Base-by-base conservation (phyloP, 2,888 invertebrate species). In the Hemithea aestivaria region DNA sequence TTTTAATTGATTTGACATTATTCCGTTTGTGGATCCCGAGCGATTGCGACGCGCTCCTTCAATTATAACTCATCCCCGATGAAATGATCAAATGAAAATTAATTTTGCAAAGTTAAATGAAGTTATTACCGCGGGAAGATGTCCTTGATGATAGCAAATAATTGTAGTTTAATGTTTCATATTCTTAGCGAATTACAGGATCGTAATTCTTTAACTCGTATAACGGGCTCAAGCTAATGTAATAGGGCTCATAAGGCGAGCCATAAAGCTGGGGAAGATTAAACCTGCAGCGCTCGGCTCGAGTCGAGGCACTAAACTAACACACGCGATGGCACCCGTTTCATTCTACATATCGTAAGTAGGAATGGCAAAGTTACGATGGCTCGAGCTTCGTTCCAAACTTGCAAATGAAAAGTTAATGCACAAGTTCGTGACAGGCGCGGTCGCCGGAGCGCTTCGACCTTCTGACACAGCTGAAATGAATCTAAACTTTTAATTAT, bases 1-100 rank as follows among this genome's bases (percentile, higher is more conserved):
- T 83, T 83, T 82, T 82, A 84, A 83, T 84, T 82, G 83, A 83
- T 82, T 83, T 78, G 73, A 74, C 77, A 82, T 83, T 81, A 84
- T 83, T 83, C 80, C 77, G 69, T 80, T 80, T 79, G 78, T 73
- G 77, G 70, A 72, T 64, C 67, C 66, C 63, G 65, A 65, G 62
- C 71, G 67, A 74, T 73, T 67, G 68, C 70, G 71, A 66, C 67
- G 68, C 62, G 64, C 76, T 69, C 73, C 74, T 75, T 74, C 79
- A 79, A 82, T 81, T 83, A 79, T 76, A 77, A 79, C 73, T 81
- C 77, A 74, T 76, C 75, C 69, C 62, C 68, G 70, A 74, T 74
- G 67, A 80, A 79, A 80, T 80, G 73, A 78, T 83, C 76, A 80
- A 81, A 80, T 74, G 75, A 76, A 80, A 80, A 77, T 83, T 79